phyloP scores from a whole-genome alignment of 2,113 vertebrate genomes.

The Paramormyrops kingsleyae region DNA sequence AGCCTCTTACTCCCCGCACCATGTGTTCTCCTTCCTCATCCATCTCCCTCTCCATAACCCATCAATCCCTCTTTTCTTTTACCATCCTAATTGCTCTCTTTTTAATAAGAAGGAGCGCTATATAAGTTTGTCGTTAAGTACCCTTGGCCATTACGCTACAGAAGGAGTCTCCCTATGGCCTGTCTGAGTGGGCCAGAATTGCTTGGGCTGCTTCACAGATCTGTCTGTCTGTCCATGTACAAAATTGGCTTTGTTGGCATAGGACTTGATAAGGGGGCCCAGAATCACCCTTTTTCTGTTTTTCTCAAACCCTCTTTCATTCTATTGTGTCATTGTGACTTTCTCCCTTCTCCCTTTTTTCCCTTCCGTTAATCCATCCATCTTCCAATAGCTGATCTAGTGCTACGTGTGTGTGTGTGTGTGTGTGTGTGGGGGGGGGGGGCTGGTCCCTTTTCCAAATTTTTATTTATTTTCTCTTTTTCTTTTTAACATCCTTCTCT shows the following conservation, averaged over 20 bases:
- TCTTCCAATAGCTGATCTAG: neutral
- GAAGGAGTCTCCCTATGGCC: neutral
- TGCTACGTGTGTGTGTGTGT: neutral
- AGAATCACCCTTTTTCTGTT: slow-evolving; percentile 4
- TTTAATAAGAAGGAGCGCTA: slow-evolving; percentile 11
- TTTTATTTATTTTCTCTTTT: neutral
- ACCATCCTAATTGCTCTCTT: slow-evolving; percentile 1
- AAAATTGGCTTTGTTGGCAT: slow-evolving; percentile 29
- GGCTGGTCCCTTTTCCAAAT: neutral
- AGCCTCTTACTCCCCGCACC: slow-evolving; percentile 6
- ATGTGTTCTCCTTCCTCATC: slow-evolving; percentile 41
- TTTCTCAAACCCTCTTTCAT: neutral
- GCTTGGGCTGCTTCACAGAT: neutral
- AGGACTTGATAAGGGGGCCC: neutral
- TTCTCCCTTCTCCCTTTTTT: slow-evolving; percentile 1
- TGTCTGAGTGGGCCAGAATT: neutral
- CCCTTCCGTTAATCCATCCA: neutral
- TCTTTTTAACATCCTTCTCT: neutral
- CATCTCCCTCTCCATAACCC: slow-evolving; percentile 41
- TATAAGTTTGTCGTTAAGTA: neutral
- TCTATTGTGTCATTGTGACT: slow-evolving; percentile 5
- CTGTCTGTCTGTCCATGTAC: slow-evolving; percentile 20
- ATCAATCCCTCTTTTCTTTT: neutral
- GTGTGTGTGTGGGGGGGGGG: neutral
- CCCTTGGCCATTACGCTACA: neutral